Conservation (phyloP, 2,113 vertebrate species). For the Pseudonaja textilis region DNA sequence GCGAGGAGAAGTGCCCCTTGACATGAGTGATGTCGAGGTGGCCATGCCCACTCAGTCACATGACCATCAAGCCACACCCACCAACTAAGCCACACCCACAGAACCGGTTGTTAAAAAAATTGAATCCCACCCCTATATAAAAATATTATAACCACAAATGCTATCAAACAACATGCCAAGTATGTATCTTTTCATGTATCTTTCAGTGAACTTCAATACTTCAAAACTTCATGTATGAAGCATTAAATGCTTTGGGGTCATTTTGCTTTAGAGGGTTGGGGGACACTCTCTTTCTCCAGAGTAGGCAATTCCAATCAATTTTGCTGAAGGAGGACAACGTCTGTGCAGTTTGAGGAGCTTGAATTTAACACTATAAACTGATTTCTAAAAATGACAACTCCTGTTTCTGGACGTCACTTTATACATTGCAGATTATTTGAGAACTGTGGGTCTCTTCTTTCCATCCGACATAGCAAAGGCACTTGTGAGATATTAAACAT, state of each 20-base stretch:
- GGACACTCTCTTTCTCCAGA: too few species aligned
- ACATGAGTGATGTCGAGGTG: too few species aligned
- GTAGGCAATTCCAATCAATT: background rate
- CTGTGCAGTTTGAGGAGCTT: background rate
- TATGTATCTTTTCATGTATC: background rate
- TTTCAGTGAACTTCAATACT: background rate
- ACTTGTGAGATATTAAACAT: background rate
- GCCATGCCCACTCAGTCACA: too few species aligned
- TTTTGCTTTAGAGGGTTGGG: background rate
- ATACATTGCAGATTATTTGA: background rate
- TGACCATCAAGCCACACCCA: too few species aligned
- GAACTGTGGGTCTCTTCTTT: background rate
- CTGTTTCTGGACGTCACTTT: background rate
- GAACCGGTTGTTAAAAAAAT: too few species aligned
- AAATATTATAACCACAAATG: background rate
- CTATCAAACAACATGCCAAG: background rate
- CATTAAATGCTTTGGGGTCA: background rate
- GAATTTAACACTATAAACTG: background rate
- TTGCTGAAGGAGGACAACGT: background rate
- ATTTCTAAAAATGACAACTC: background rate
- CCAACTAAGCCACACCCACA: too few species aligned
- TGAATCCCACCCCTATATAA: background rate
- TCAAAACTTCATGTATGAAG: background rate
- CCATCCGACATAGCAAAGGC: background rate
- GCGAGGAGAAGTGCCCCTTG: too few species aligned